These are phyloP conservation scores for Lomographa bimaculata DNA, from an alignment of 2,888 invertebrate genomes.

Conservation along the genomic window DNA sequence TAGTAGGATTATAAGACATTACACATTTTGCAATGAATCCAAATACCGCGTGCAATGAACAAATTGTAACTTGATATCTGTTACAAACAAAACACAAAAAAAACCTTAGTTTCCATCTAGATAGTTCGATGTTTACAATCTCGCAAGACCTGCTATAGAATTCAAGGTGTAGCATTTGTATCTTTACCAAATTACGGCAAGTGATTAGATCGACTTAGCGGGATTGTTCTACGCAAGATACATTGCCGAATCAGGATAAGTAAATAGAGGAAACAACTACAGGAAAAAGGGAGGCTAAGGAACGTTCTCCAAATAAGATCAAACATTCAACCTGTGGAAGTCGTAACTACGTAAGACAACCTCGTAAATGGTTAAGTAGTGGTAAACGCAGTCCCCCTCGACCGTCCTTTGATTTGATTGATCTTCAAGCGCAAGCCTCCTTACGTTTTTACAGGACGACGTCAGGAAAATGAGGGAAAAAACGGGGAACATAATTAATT, in stretches of 20 bases:
- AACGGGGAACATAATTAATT: conserved; percentile 77
- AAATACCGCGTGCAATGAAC: too few relatives aligned
- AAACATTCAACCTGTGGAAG: conserved; percentile 53
- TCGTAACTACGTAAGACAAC: conserved; percentile 64
- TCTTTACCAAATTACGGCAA: conserved; percentile 8
- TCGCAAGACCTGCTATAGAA: conserved; percentile 6
- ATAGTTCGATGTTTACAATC: too few relatives aligned
- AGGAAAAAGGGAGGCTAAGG: conserved; percentile 16
- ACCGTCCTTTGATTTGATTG: conserved; percentile 76
- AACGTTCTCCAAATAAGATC: conserved; percentile 47
- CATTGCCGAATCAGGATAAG: conserved; percentile 24
- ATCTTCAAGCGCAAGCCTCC: conserved; percentile 63
- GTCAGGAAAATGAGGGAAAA: conserved; percentile 74
- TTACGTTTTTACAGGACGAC: conserved; percentile 70
- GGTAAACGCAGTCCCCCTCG: conserved; percentile 55
- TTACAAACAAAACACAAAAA: too few relatives aligned
- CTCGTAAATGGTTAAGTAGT: conserved; percentile 73
- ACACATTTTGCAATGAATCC: too few relatives aligned
- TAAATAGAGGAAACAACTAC: conserved; percentile 22
- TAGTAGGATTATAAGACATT: too few relatives aligned
- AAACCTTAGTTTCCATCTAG: too few relatives aligned
- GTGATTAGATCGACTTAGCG: conserved; percentile 21
- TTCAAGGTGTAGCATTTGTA: conserved; percentile 11
- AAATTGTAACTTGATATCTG: too few relatives aligned
- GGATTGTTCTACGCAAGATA: conserved; percentile 21